Evolutionary conservation across 2,888 invertebrate species (phyloP).

Genomic region (Cephus runcator): DNA sequence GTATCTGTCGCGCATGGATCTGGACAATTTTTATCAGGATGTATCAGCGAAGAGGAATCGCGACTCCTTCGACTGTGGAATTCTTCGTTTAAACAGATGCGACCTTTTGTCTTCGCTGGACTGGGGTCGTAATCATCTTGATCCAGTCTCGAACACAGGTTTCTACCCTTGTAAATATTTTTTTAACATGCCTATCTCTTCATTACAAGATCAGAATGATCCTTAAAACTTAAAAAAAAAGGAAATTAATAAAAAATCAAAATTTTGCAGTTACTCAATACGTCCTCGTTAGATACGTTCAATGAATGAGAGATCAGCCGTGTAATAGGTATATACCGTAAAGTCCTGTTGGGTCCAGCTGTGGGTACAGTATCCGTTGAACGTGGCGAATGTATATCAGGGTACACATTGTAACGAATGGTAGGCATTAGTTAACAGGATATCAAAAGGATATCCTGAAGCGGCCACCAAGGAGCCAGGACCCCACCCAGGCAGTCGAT

Average conservation of each 20-base stretch:
- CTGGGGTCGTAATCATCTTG: not conserved
- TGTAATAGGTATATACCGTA: not conserved
- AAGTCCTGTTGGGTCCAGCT: not conserved
- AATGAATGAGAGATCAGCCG: not conserved
- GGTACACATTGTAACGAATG: conserved; percentile 60
- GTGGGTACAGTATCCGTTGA: not conserved
- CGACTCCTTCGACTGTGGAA: conserved; percentile 9
- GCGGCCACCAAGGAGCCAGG: conserved; percentile 60
- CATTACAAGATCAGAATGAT: not conserved
- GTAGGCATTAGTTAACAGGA: conserved; percentile 65
- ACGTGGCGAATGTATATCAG: not conserved
- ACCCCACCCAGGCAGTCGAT: conserved; percentile 61
- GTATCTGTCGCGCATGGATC: conserved; percentile 22
- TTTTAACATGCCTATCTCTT: not conserved
- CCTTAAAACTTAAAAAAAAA: not conserved
- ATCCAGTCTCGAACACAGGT: not conserved
- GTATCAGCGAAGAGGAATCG: conserved; percentile 15
- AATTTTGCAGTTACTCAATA: not conserved
- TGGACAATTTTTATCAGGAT: conserved; percentile 3
- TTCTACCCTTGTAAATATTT: not conserved
- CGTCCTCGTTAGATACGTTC: not conserved
- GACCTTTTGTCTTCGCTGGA: not conserved
- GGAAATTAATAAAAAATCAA: not conserved
- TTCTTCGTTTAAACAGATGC: not conserved
- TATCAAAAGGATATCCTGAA: conserved; percentile 64